Conservation (phyloP, 2,888 invertebrate genomes). For the Micoletzkya japonica region DNA sequence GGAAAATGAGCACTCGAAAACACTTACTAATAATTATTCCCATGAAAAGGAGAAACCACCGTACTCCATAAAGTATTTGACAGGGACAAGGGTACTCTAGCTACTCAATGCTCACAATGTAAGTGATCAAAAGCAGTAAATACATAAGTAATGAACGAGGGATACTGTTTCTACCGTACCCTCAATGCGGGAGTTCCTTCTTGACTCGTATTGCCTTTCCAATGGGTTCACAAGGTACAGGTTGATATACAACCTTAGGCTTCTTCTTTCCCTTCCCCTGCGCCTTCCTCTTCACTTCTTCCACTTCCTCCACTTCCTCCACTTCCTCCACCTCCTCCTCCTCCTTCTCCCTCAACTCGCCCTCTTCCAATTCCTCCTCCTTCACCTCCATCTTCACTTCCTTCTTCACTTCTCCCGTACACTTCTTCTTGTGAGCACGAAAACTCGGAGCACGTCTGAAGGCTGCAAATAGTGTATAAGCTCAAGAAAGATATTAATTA, state of each 20-base stretch:
- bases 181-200: neutral
- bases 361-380: slow-evolving; percentile 14
- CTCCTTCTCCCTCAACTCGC: neutral
- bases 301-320: neutral
- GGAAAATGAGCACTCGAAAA: too few relatives aligned
- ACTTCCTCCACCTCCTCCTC: neutral
- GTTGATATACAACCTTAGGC: too few relatives aligned
- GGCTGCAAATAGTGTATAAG: too few relatives aligned
- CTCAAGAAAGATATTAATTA: too few relatives aligned
- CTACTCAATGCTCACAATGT: too few relatives aligned
- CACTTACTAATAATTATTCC: too few relatives aligned
- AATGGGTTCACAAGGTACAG: too few relatives aligned
- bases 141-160: neutral
- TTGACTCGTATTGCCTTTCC: slow-evolving; percentile 1
- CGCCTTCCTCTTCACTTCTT: neutral
- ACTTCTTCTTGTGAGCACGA: slow-evolving; percentile 26
- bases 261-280: neutral
- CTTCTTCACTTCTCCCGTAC: neutral
- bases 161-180: neutral
- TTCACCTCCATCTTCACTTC: neutral
- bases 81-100: too few relatives aligned
- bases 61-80: too few relatives aligned
- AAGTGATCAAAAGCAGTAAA: neutral
- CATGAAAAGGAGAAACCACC: too few relatives aligned
- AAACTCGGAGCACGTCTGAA: slow-evolving; percentile 19